Evolutionary conservation across 2,113 vertebrate genomes (phyloP).

Genomic region (Meles meles): DNA sequence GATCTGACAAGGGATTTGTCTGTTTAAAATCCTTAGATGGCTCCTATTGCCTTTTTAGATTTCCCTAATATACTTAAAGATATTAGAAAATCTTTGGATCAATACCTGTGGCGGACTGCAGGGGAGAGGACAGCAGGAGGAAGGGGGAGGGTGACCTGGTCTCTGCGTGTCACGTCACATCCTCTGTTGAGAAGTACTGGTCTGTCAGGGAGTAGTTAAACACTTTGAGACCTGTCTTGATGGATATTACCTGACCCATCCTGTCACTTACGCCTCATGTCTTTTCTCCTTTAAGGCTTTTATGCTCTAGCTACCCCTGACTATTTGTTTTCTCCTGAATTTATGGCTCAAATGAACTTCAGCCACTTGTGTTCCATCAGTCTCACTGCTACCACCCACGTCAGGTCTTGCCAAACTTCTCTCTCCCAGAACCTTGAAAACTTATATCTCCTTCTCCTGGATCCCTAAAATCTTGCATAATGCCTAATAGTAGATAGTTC

Average conservation of each 20-base stretch:
- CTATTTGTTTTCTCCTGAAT: not conserved
- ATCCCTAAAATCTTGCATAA: not conserved
- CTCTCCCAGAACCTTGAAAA: not conserved
- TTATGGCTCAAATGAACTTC: not conserved
- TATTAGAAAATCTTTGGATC: not conserved
- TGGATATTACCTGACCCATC: not conserved
- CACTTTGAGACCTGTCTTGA: not conserved
- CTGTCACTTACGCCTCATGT: not conserved
- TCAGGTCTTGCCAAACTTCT: not conserved
- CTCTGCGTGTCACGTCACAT: not conserved
- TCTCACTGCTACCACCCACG: not conserved
- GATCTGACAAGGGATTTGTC: not conserved
- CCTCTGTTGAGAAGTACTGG: not conserved
- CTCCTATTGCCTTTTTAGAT: not conserved
- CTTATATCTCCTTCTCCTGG: not conserved
- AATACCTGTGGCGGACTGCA: not conserved
- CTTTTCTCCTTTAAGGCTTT: not conserved
- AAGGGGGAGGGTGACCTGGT: too few relatives aligned
- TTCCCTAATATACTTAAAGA: not conserved
- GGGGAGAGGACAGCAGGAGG: rapidly evolving
- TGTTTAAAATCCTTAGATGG: not conserved
- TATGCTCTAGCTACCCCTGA: not conserved
- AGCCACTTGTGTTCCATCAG: not conserved
- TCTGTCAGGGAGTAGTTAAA: not conserved
- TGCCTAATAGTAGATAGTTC: not conserved